phyloP scores from a whole-genome alignment of 2,797 vertebrate species.

The Paguma larvata region DNA sequence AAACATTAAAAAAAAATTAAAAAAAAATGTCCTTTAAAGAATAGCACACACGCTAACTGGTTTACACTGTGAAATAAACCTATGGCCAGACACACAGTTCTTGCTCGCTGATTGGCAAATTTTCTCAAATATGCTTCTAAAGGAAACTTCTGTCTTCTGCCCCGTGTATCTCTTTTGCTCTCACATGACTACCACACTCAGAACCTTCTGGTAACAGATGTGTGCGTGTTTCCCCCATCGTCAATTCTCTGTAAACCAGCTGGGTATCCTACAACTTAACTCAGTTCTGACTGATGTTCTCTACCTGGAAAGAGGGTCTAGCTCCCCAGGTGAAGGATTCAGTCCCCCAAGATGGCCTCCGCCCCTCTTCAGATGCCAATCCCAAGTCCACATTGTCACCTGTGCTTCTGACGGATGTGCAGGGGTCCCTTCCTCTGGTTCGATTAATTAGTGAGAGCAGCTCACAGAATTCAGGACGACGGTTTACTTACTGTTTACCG shows the following conservation, averaged over 20 bases:
- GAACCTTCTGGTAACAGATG: background rate
- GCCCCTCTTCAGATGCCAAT: background rate
- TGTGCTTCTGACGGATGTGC: background rate
- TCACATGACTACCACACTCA: background rate
- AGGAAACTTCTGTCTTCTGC: background rate
- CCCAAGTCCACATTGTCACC: background rate
- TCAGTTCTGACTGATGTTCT: background rate
- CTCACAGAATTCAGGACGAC: background rate
- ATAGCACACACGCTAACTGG: background rate
- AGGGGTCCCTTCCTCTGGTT: background rate
- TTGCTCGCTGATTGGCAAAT: background rate
- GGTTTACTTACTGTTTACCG: background rate
- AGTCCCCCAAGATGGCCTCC: background rate
- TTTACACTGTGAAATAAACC: background rate
- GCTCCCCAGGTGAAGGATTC: background rate
- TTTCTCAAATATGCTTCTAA: background rate
- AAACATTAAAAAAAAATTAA: too few relatives aligned
- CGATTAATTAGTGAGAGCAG: background rate
- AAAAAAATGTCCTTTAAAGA: background rate
- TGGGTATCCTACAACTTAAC: too few relatives aligned
- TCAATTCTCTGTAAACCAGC: background rate
- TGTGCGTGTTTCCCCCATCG: background rate
- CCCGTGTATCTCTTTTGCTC: background rate
- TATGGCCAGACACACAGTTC: background rate
- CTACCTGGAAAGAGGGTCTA: background rate